Percentiles rank a stretch among this genome's conserved stretches.
Evolutionary conservation across 2,797 vertebrate genomes (phyloP).

Genomic region (Danionella dracula): DNA sequence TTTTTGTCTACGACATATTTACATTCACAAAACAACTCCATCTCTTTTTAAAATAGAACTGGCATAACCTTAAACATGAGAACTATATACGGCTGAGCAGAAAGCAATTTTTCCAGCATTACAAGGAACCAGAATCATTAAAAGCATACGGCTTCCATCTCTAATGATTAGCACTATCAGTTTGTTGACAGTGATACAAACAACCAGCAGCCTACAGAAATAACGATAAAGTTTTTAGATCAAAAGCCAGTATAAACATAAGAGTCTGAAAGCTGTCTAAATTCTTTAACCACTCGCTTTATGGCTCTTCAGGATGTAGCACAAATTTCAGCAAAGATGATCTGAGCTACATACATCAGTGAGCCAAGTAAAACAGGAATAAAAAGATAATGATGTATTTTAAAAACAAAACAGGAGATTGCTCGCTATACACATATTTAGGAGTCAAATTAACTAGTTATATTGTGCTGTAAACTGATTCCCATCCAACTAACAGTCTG

Average conservation of each 20-base stretch:
- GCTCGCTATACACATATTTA: no score
- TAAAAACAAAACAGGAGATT: no score
- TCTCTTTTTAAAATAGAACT: no score
- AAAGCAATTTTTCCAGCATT: background rate
- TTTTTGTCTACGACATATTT: no score
- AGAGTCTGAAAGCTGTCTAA: background rate
- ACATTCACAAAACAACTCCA: no score
- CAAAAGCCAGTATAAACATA: background rate
- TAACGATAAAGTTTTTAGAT: background rate
- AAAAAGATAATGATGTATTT: constrained; percentile 12
- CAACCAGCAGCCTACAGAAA: background rate
- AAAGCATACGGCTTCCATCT: background rate
- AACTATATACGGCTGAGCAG: no score
- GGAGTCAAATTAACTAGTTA: no score
- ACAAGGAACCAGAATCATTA: background rate
- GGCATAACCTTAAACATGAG: no score
- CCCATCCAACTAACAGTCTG: no score
- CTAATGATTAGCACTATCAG: background rate
- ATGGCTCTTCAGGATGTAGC: background rate
- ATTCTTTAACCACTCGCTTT: background rate
- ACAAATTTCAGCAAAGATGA: background rate
- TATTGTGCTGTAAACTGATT: no score
- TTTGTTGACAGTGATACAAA: background rate
- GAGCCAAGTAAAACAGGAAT: constrained; percentile 2
- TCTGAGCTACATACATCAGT: constrained; percentile 6